A percentile compares a stretch with the other conserved stretches of the same genome.
Conservation (phyloP, 2,113 vertebrate genomes). For the Passer montanus region DNA sequence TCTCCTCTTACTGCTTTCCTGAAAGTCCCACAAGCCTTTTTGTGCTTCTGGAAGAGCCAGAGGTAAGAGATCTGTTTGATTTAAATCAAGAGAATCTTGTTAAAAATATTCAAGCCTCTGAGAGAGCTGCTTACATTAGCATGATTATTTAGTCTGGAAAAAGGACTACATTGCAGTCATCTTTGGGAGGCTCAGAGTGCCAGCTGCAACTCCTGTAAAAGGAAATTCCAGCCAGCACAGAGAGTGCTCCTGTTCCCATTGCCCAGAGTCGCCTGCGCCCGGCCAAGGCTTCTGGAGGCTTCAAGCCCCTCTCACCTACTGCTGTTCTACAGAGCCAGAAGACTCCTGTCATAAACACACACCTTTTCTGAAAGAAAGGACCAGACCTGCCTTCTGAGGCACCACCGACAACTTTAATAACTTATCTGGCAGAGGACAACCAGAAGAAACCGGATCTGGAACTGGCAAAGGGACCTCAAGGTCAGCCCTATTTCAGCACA, state of each 20-base stretch:
- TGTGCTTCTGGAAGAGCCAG: background rate
- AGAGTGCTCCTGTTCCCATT: background rate
- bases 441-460: background rate
- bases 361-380: background rate
- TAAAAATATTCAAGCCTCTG: constrained; percentile 15
- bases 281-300: background rate
- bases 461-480: background rate
- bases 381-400: background rate
- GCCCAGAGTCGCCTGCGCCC: accelerated
- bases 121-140: constrained; percentile 29
- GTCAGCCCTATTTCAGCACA: background rate
- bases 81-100: constrained; percentile 39
- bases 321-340: background rate
- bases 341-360: background rate
- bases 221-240: constrained; percentile 45
- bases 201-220: constrained; percentile 9
- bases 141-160: constrained; percentile 41
- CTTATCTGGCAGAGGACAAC: background rate
- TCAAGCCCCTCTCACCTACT: background rate
- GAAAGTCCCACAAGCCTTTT: background rate
- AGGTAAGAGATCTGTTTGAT: background rate
- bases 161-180: background rate
- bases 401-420: background rate
- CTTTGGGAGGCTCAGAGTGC: background rate
- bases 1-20: background rate